phyloP scores from a whole-genome alignment of 1,140 invertebrate genomes.

The Anagrus nilaparvatae region DNA sequence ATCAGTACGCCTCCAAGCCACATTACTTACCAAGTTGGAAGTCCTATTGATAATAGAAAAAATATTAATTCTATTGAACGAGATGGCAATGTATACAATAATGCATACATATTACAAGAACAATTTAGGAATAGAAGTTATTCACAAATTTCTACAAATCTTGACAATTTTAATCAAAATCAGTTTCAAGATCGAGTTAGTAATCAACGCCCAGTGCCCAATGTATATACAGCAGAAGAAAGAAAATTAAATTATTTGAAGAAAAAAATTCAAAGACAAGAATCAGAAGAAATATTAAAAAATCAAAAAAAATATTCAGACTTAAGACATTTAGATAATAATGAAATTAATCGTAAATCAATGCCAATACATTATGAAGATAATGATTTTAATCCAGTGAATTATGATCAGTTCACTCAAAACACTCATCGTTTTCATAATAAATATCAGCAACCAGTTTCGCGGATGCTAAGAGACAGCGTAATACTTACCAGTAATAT shows the following conservation, averaged over 20 bases:
- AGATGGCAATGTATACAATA: slow-evolving; percentile 36
- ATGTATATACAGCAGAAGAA: slow-evolving; percentile 32
- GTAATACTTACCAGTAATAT: slow-evolving; percentile 5
- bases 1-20: slow-evolving; percentile 22
- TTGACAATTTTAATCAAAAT: no score
- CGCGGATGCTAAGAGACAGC: slow-evolving; percentile 17
- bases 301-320: slow-evolving; percentile 3
- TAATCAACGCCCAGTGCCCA: slow-evolving; percentile 31
- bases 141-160: slow-evolving; percentile 32
- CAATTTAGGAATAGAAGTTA: slow-evolving; percentile 33
- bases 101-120: slow-evolving; percentile 35
- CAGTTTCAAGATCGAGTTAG: slow-evolving; percentile 26
- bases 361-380: slow-evolving; percentile 22
- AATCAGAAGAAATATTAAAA: slow-evolving; percentile 3
- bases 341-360: slow-evolving; percentile 20
- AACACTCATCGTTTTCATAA: slow-evolving; percentile 10
- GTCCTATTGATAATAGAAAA: slow-evolving; percentile 22
- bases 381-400: slow-evolving; percentile 20
- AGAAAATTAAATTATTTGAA: slow-evolving; percentile 27
- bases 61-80: slow-evolving; percentile 23
- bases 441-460: slow-evolving; percentile 17
- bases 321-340: slow-evolving; percentile 24
- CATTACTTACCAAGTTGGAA: slow-evolving; percentile 20
- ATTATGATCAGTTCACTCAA: slow-evolving; percentile 17
- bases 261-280: slow-evolving; percentile 18